Percentiles rank a stretch among this genome's conserved stretches.
These are phyloP conservation scores for Glaucomys volans DNA, from an alignment of 2,113 vertebrate species.

Conservation along the genomic window DNA sequence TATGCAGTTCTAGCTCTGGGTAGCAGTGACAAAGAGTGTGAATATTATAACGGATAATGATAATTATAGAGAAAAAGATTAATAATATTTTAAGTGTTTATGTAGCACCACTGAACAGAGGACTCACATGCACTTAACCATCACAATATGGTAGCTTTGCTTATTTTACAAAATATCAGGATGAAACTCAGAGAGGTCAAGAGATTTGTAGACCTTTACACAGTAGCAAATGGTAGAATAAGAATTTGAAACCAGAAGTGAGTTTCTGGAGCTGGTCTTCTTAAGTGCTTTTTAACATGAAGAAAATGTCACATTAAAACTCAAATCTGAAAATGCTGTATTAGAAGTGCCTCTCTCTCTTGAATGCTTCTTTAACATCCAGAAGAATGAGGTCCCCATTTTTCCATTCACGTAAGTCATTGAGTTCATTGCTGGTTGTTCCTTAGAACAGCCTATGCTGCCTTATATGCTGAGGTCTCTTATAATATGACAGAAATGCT, in stretches of 20 bases:
- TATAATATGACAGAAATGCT: background rate
- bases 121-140: background rate
- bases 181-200: background rate
- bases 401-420: background rate
- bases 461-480: background rate
- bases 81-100: background rate
- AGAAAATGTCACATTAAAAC: background rate
- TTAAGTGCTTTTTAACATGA: background rate
- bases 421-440: background rate
- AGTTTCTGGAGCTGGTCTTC: background rate
- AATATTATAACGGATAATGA: slow-evolving; percentile 6
- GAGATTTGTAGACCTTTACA: background rate
- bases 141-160: background rate
- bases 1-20: background rate
- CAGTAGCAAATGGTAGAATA: background rate
- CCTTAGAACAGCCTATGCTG: background rate
- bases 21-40: background rate
- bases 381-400: background rate
- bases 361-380: background rate
- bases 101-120: background rate
- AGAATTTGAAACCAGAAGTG: background rate
- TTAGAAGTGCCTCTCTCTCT: background rate
- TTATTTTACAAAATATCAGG: background rate
- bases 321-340: background rate
- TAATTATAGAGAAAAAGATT: background rate